Percentiles rank a stretch among this genome's conserved stretches.
These are phyloP conservation scores for Clistopyga incitator DNA, from an alignment of 2,888 invertebrate species.

Conservation along the genomic window DNA sequence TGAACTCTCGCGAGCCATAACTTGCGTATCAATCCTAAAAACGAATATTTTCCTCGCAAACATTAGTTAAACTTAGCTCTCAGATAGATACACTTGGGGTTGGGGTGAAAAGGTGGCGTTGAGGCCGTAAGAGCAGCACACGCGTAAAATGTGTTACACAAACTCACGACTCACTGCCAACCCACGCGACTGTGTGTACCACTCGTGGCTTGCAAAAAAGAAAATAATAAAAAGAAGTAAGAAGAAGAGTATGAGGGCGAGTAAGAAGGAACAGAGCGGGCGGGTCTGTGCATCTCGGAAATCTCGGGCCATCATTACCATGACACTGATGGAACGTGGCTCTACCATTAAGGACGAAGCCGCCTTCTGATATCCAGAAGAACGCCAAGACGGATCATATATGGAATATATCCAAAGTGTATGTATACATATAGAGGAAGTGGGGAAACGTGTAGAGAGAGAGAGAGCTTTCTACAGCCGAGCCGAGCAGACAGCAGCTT, in stretches of 20 bases:
- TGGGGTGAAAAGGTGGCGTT: background rate
- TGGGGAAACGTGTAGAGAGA: background rate
- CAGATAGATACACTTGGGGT: background rate
- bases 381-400: conserved; percentile 51
- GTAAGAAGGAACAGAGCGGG: conserved; percentile 37
- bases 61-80: conserved; percentile 3
- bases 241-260: background rate
- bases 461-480: conserved; percentile 22
- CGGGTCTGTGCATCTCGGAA: conserved; percentile 37
- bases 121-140: background rate
- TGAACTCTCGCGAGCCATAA: background rate
- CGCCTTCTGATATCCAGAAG: conserved; percentile 45
- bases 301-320: conserved; percentile 48
- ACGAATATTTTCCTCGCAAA: background rate
- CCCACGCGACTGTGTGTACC: background rate
- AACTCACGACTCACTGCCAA: conserved; percentile 21
- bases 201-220: conserved; percentile 19
- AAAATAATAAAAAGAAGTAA: background rate
- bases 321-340: conserved; percentile 52
- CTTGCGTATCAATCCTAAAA: background rate
- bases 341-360: conserved; percentile 42
- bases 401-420: conserved; percentile 11
- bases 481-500: background rate
- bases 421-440: background rate
- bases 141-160: conserved; percentile 1